Conservation (phyloP, 1,140 invertebrate genomes). For the Cyphomyrmex costatus region DNA sequence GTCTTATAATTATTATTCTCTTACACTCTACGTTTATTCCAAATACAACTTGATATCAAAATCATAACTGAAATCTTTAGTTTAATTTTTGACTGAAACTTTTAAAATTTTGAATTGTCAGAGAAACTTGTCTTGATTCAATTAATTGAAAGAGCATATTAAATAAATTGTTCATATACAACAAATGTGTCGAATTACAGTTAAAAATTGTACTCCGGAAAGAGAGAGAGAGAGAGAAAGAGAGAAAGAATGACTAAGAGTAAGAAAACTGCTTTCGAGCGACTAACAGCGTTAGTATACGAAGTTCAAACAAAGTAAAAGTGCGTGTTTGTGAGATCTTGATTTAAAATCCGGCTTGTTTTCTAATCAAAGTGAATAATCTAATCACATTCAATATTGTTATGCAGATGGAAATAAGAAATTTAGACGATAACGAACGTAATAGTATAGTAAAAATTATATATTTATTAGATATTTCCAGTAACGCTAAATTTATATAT, state of each 20-base stretch:
- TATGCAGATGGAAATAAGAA: neutral
- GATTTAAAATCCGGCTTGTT: slow-evolving; percentile 33
- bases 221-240: too few relatives aligned
- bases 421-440: neutral
- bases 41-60: neutral
- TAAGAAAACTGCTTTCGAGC: slow-evolving; percentile 14
- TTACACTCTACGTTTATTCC: neutral
- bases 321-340: slow-evolving; percentile 1
- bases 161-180: neutral
- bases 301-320: neutral
- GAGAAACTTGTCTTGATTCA: neutral
- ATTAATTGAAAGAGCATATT: neutral
- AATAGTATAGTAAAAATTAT: neutral
- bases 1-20: neutral
- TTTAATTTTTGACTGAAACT: slow-evolving; percentile 5
- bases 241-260: slow-evolving; percentile 19
- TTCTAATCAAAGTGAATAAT: too few relatives aligned
- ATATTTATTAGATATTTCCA: neutral
- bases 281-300: neutral
- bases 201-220: neutral
- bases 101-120: neutral
- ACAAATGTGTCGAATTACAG: neutral
- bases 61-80: neutral
- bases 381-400: neutral
- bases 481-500: neutral